phyloP scores from a whole-genome alignment of 92 coral and sea anemone genomes.

The Chrysogorgia sp. region DNA sequence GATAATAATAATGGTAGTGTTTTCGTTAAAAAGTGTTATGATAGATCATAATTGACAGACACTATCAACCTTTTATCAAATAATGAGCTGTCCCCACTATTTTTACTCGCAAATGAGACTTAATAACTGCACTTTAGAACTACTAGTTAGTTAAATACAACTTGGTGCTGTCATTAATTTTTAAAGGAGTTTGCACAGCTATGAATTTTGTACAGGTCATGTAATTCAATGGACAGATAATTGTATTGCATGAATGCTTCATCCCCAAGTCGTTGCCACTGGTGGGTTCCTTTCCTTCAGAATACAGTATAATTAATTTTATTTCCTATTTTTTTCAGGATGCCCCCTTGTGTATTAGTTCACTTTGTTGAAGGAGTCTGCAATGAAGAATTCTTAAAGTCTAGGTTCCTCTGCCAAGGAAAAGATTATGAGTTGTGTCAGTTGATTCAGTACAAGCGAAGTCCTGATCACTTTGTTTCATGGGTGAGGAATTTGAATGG shows the following conservation, averaged over 20 bases:
- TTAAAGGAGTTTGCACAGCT: no score
- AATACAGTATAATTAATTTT: neutral
- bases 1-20: no score
- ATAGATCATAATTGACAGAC: no score
- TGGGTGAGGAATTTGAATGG: constrained; percentile 81
- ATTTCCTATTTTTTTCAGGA: constrained; percentile 45
- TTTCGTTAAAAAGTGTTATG: no score
- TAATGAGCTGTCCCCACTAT: no score
- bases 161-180: no score
- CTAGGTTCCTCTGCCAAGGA: constrained; percentile 46
- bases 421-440: constrained; percentile 67
- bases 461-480: constrained; percentile 87
- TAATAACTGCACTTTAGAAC: no score
- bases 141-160: no score
- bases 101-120: no score
- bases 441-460: constrained; percentile 70
- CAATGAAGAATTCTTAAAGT: constrained; percentile 52
- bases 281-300: neutral
- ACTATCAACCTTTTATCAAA: no score
- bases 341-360: constrained; percentile 68
- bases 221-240: no score
- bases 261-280: neutral
- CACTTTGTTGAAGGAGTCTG: constrained; percentile 87
- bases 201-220: no score
- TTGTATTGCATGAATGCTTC: neutral